phyloP scores from a whole-genome alignment of 2,113 vertebrate genomes.

The Sitta europaea region DNA sequence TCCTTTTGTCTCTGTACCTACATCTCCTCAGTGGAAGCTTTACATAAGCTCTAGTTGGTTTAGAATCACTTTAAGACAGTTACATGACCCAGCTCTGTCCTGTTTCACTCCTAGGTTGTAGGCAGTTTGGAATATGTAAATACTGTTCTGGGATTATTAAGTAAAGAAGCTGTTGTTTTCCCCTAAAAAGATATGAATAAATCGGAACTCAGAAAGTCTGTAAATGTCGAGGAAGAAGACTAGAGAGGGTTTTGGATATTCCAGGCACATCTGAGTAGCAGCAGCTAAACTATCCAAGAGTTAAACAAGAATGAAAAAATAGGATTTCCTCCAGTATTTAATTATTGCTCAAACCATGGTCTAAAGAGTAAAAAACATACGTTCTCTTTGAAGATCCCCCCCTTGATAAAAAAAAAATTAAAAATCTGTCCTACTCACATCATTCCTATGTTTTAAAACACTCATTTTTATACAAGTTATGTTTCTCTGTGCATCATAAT shows the following conservation, averaged over 20 bases:
- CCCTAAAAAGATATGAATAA: background rate
- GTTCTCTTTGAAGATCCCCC: background rate
- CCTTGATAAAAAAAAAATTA: background rate
- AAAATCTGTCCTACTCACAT: background rate
- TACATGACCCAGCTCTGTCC: background rate
- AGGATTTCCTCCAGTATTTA: background rate
- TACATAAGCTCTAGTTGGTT: background rate
- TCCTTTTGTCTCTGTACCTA: background rate
- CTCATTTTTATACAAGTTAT: background rate
- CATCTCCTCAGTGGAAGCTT: background rate
- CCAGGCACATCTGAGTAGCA: background rate
- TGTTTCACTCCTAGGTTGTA: background rate
- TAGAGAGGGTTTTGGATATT: background rate
- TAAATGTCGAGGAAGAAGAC: background rate
- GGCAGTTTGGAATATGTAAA: background rate
- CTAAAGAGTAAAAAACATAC: background rate
- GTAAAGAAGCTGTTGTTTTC: background rate
- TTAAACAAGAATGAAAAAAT: background rate
- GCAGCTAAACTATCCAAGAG: background rate
- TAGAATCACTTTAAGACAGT: background rate
- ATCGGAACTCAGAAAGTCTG: background rate
- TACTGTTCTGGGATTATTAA: background rate
- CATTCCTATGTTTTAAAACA: background rate
- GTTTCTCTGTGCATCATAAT: background rate
- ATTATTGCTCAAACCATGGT: background rate